Percentiles rank a stretch among this genome's conserved stretches.
Conservation (phyloP, 2,113 vertebrate genomes). For the Pardalotus punctatus region DNA sequence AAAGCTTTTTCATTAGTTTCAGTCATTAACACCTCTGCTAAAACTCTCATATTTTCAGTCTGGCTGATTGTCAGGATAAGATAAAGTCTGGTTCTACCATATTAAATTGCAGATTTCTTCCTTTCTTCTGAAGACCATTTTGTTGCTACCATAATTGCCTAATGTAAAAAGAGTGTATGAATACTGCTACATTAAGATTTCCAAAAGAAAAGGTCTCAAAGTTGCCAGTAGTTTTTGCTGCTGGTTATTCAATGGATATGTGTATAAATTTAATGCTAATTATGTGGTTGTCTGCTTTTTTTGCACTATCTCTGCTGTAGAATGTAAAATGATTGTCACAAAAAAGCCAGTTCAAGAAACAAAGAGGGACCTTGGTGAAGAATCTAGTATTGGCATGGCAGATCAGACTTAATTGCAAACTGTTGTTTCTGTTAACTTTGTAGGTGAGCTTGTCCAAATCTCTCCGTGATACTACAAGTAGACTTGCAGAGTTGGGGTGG, state of each 20-base stretch:
- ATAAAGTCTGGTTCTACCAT: not conserved
- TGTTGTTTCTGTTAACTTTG: not conserved
- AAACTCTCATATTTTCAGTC: not conserved
- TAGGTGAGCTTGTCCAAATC: conserved; percentile 90
- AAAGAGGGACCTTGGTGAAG: too few relatives aligned
- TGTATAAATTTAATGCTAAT: not conserved
- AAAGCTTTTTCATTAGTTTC: not conserved
- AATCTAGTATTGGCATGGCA: not conserved
- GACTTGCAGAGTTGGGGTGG: conserved; percentile 94
- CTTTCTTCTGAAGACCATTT: not conserved
- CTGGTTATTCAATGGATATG: not conserved
- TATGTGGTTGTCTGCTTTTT: not conserved
- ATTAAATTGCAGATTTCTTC: not conserved
- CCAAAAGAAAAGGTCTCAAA: not conserved
- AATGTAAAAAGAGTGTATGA: not conserved
- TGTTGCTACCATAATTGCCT: not conserved
- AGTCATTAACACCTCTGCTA: not conserved
- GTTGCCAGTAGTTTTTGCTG: not conserved
- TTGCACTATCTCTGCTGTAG: not conserved
- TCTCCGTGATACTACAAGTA: conserved; percentile 86
- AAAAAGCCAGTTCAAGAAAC: too few relatives aligned
- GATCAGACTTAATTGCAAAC: not conserved
- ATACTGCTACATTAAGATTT: not conserved
- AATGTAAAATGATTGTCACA: not conserved
- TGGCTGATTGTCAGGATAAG: not conserved